Base-by-base conservation (phyloP, 2,888 invertebrate genomes). In the Hypselothyrea guttata region DNA sequence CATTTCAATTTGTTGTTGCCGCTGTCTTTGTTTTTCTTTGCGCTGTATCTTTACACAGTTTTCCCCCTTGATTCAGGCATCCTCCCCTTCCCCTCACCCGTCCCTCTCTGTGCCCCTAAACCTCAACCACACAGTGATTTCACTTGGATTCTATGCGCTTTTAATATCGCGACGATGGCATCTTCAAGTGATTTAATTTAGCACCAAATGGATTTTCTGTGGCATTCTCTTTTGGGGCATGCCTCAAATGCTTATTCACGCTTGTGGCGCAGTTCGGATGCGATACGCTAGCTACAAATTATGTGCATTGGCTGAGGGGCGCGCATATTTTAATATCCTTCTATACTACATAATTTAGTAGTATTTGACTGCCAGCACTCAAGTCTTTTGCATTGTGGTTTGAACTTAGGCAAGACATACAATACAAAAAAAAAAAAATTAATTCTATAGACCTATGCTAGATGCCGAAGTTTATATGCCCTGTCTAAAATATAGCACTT, bases 171-270 rank as follows among this genome's bases (percentile, higher is more conserved):
- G 47, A 27, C 60, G 54, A 51, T 84, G 81, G 77, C 77, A 82
- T 75, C 79, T 75, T 82, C 72, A 72, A 77, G 75, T 79, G 79
- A 79, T 79, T 79, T 82, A 82, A 79, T 79, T 79, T 81, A 84
- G 82, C 84, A 75, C 72, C 79, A 75, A 79, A 81, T 82, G 75
- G 77, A 69, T 81, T 81, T 62, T 75, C 31, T 61, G 40, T 48
- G 64, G 60, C 69, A 57, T 48, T 53, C 65, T 51, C 48, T 55
- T 59, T 44, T 37, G 58, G 61, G 40, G 48, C 49, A 49, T 49
- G 64, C 51, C 45, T 57, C 33, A 67, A 59, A 59, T 60, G 52
- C 44, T 55, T 52, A 59, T 57, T 42, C 44, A 55, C 40, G 40
- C 48, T 41, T 47, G 40, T 58, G 42, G 31, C 56, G 30, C 22